Percentiles rank a stretch among this genome's conserved stretches.
phyloP scores from a whole-genome alignment of 2,888 invertebrate genomes.

The Galeruca laticollis region DNA sequence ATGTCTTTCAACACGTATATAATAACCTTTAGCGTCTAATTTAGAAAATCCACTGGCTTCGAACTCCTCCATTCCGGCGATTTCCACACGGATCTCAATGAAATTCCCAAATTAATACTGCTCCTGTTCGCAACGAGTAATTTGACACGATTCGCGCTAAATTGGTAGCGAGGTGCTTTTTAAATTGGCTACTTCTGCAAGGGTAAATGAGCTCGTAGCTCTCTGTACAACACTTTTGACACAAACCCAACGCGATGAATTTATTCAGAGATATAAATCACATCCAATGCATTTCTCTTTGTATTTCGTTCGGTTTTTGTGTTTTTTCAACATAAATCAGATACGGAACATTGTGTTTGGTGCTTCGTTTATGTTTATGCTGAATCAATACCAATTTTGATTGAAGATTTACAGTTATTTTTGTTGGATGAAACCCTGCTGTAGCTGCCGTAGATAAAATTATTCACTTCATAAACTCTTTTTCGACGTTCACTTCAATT shows the following conservation, averaged over 20 bases:
- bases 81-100: slow-evolving; percentile 25
- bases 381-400: slow-evolving; percentile 45
- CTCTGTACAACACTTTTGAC: slow-evolving; percentile 34
- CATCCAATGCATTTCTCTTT: slow-evolving; percentile 43
- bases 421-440: slow-evolving; percentile 33
- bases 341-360: slow-evolving; percentile 46
- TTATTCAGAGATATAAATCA: slow-evolving; percentile 46
- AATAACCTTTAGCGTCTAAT: slow-evolving; percentile 29
- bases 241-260: slow-evolving; percentile 40
- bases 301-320: slow-evolving; percentile 43
- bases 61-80: slow-evolving; percentile 14
- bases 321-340: slow-evolving; percentile 46
- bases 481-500: slow-evolving; percentile 25
- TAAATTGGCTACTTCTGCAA: slow-evolving; percentile 48
- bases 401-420: slow-evolving; percentile 46
- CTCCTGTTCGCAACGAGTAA: slow-evolving; percentile 54
- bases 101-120: slow-evolving; percentile 35
- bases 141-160: slow-evolving; percentile 59
- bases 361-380: slow-evolving; percentile 46
- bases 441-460: slow-evolving; percentile 36
- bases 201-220: slow-evolving; percentile 44
- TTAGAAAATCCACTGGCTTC: slow-evolving; percentile 23
- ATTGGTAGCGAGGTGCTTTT: slow-evolving; percentile 56
- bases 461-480: slow-evolving; percentile 41
- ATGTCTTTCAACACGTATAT: slow-evolving; percentile 22